phyloP scores from a whole-genome alignment of 1,140 invertebrate genomes.

The Drosophila kikkawai region DNA sequence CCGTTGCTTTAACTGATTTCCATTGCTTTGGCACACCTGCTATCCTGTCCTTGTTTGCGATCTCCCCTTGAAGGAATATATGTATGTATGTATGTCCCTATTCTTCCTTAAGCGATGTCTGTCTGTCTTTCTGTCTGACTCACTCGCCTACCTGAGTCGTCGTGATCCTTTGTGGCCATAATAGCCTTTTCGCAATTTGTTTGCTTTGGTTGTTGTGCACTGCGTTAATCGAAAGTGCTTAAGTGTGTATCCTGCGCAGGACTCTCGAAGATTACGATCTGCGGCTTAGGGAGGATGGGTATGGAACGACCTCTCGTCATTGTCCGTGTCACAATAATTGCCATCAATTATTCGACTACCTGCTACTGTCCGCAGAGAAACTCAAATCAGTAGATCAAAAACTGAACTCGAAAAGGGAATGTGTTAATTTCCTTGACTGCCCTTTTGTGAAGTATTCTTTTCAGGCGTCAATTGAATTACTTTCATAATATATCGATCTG shows the following conservation, averaged over 20 bases:
- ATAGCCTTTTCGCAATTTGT: slow-evolving; percentile 54
- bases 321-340: slow-evolving; percentile 75
- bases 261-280: slow-evolving; percentile 53
- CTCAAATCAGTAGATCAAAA: slow-evolving; percentile 29
- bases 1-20: slow-evolving; percentile 68
- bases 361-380: slow-evolving; percentile 55
- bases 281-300: slow-evolving; percentile 25
- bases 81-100: not conserved
- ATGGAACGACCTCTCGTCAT: slow-evolving; percentile 41
- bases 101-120: slow-evolving; percentile 3
- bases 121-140: slow-evolving; percentile 2
- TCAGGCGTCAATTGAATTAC: slow-evolving; percentile 62
- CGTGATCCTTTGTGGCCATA: slow-evolving; percentile 56
- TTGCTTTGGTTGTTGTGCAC: slow-evolving; percentile 53
- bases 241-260: slow-evolving; percentile 58
- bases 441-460: slow-evolving; percentile 24
- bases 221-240: slow-evolving; percentile 65
- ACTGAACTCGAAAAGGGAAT: slow-evolving; percentile 21
- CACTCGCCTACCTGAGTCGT: slow-evolving; percentile 43
- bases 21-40: slow-evolving; percentile 67
- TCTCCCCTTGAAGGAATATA: not conserved
- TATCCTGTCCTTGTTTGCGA: slow-evolving; percentile 36
- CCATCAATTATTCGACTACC: slow-evolving; percentile 67
- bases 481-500: not conserved
- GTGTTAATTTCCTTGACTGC: slow-evolving; percentile 59